Conservation (phyloP, 2,888 invertebrate genomes). For the Drosophila tanythrix region DNA sequence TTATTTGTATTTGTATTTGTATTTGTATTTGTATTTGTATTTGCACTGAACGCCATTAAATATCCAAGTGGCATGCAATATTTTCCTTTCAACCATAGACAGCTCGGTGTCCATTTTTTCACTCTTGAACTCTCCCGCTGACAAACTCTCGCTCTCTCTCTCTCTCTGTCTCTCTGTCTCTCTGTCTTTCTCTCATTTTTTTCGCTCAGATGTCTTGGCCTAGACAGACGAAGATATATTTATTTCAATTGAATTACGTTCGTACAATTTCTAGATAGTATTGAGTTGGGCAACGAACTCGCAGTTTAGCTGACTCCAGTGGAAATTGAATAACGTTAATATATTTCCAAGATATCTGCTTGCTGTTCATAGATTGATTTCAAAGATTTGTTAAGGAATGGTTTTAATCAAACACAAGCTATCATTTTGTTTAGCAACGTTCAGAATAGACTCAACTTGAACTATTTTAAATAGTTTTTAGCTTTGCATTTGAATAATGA, state of each 20-base stretch:
- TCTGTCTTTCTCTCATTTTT: constrained; percentile 34
- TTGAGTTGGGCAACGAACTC: constrained; percentile 15
- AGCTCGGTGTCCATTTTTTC: constrained; percentile 36
- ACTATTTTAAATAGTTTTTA: not conserved
- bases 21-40: constrained; percentile 44
- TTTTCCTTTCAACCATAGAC: constrained; percentile 57
- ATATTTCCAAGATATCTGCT: not conserved
- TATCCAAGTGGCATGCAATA: constrained; percentile 78
- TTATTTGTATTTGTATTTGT: constrained; percentile 40
- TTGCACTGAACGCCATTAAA: constrained; percentile 73
- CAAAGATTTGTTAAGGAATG: not conserved
- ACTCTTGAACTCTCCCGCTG: not conserved
- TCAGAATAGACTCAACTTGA: not conserved
- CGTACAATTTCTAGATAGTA: constrained; percentile 9
- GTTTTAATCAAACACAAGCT: not conserved
- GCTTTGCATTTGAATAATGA: not conserved
- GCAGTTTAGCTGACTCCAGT: not conserved
- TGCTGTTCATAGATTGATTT: not conserved
- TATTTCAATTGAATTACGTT: constrained; percentile 47
- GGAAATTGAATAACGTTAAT: not conserved
- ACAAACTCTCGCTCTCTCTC: not conserved
- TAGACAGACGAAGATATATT: constrained; percentile 50
- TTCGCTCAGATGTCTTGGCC: constrained; percentile 35
- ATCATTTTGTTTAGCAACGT: not conserved
- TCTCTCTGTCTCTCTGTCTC: not conserved